Evolutionary conservation across 2,888 invertebrate genomes (phyloP), one percentile per base, ranked within the genome.

Genomic region (Tenthredo distinguenda): DNA sequence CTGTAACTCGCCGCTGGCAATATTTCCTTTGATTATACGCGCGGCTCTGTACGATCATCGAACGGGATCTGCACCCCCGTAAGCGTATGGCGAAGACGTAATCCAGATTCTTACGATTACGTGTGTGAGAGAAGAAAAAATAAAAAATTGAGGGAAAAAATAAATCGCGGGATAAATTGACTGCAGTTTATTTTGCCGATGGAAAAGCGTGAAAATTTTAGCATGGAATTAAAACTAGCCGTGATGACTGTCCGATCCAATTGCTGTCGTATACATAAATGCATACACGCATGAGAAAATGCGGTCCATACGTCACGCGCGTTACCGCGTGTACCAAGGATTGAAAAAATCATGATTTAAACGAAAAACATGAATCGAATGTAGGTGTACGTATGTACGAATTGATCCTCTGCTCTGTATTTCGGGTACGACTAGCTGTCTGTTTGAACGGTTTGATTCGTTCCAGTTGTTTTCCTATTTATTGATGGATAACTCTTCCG

Each of bases 281-380:
- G 47, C 2, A 76, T 81, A 34, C 10, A 77, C 77, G 50, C 50
- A 55, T 77, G 77, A 31, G 31, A 9, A 55, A 74, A 74, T 43
- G 50, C 55, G n/a, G 50, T 31, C 77, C 77, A 77, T 77, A 34
- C 77, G 50, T 77, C 77, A 77, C 31, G 77, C 55, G 18, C 18
- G 26, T 47, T 26, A 1, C 3, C 15, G 6, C 18, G 55, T 21
- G n/a, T 72, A 50, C 1, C 12, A 9, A 34, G 55, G n/a, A 77
- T 55, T 34, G 77, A 77, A 77, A 77, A 77, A 34, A 37, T 55
- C 77, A 55, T 62, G 81, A 81, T 81, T 81, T 40, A 21, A 81
- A 81, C 31, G 40, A 62, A 81, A 81, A 5, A 40, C 58, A 50
- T 58, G 81, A 81, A 81, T 81, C 47, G 12, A 12, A 43, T 10